Evolutionary conservation across 2,113 vertebrate genomes (phyloP), one percentile per base, ranked within the genome.

Genomic region (Rhipidura dahli): DNA sequence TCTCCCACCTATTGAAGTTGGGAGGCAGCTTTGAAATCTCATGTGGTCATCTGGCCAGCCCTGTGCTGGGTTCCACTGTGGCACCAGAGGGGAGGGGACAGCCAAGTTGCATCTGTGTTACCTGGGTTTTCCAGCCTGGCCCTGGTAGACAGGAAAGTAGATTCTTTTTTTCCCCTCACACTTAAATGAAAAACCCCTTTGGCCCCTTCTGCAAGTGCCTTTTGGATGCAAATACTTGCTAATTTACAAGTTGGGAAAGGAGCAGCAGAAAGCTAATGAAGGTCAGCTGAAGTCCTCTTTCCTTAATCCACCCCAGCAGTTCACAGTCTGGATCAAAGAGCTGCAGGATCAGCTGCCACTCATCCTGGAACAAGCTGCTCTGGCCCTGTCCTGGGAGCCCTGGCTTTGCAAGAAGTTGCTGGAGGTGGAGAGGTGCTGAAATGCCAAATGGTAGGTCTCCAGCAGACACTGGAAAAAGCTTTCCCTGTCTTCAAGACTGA

Each of bases 31-130:
- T 66, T 94, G 87, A 68, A 95, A 80, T 61, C 2, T 2, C 45
- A n/a, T 0, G 0, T 16, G 59, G 54, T 56, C 59, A 13, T 40
- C 44, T 73, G 13, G 4, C 30, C 28, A 24, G n/a, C 42, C 27
- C 42, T 3, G 2, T 10, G 21, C 70, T 0, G 0, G 10, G 50
- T 35, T 90, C n/a, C 28, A 5, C 27, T 27, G 4, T 1, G 11
- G 44, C 50, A 27, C 76, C 7, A 15, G 72, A 49, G 31, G 26
- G 31, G 23, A 51, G n/a, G 42, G 49, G 24, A 64, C 30, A 60
- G 31, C 50, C 63, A 44, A 49, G 15, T 50, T 26, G 21, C 24
- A 31, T 56, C 49, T 56, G 1, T 56, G 31, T 84, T 88, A 30
- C 12, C 57, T 31, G 31, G 10, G 6, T 7, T 83, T 87, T 61